A percentile compares a stretch with the other conserved stretches of the same genome.
Conservation (phyloP, 2,797 vertebrate genomes). For the Arctocebus calabarensis region DNA sequence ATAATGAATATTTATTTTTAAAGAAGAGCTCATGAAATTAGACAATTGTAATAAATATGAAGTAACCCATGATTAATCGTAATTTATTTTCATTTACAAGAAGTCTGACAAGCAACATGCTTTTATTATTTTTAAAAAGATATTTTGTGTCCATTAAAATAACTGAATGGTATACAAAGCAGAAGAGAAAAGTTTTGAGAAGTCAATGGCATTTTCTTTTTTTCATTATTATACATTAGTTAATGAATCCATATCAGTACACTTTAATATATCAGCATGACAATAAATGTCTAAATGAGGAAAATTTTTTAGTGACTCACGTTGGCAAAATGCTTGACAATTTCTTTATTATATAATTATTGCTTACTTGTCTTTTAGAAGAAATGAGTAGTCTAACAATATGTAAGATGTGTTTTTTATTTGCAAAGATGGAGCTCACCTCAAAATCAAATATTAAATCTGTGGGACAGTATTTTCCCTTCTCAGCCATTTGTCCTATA, state of each 20-base stretch:
- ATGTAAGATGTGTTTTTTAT: not conserved
- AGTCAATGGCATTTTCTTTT: not conserved
- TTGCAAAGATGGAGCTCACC: not conserved
- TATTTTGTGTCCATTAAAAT: not conserved
- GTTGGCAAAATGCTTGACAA: not conserved
- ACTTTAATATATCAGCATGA: not conserved
- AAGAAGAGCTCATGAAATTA: not conserved
- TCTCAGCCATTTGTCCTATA: not conserved
- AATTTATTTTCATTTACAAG: not conserved
- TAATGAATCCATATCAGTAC: not conserved
- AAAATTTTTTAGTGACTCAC: not conserved
- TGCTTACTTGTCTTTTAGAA: not conserved
- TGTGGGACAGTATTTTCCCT: not conserved
- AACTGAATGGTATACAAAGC: not conserved
- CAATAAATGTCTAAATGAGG: not conserved
- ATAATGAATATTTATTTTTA: not conserved
- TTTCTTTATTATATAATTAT: not conserved
- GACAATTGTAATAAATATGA: not conserved
- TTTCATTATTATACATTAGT: not conserved
- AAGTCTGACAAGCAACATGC: not conserved
- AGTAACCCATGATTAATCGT: not conserved
- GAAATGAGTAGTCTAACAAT: not conserved
- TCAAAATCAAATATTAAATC: not conserved
- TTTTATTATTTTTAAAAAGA: not conserved
- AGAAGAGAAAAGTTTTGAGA: not conserved